Evolutionary conservation across 2,888 invertebrate species (phyloP), one percentile per base, ranked within the genome.

Genomic region (Esperia sulphurella): DNA sequence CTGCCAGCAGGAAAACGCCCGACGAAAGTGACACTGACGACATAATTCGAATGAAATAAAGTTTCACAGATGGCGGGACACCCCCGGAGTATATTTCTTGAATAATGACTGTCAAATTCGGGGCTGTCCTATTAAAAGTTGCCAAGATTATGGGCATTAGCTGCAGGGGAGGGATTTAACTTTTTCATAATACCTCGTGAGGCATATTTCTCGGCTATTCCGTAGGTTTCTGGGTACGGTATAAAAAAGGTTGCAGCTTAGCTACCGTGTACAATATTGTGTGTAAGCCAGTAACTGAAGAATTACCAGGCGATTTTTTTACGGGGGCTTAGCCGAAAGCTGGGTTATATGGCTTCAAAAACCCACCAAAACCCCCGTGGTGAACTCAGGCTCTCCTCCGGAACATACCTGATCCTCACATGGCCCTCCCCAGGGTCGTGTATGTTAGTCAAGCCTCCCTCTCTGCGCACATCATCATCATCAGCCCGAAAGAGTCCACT

Each of bases 101-200:
- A 83, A 82, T 86, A 86, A 87, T 79, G 75, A 71, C 80, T 82
- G 75, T 82, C 86, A 83, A 86, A 84, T 81, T 82, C 65, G 77
- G 76, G 71, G 57, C 73, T 71, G 79, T 78, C 83, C 87, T 83
- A 87, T 87, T 87, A 88, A 88, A 87, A 88, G 81, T 88, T 87
- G 74, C 78, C 68, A 79, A 83, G 84, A 86, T 88, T 87, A 87
- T 84, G 83, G 72, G 72, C 77, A 85, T 85, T 83, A 83, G 81
- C 84, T 81, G 67, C 75, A 63, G 65, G 80, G 75, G 79, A 79
- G 67, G 63, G 75, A 75, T 80, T 75, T 74, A 76, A 87, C 77
- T 81, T 83, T 79, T 67, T 68, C 74, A 75, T 80, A 78, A 78
- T 79, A 76, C 71, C 65, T 66, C 58, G 49, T 41, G 47, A 51